Conservation (phyloP, 2,888 invertebrate species). For the Caenorhabditis sulstoni region DNA sequence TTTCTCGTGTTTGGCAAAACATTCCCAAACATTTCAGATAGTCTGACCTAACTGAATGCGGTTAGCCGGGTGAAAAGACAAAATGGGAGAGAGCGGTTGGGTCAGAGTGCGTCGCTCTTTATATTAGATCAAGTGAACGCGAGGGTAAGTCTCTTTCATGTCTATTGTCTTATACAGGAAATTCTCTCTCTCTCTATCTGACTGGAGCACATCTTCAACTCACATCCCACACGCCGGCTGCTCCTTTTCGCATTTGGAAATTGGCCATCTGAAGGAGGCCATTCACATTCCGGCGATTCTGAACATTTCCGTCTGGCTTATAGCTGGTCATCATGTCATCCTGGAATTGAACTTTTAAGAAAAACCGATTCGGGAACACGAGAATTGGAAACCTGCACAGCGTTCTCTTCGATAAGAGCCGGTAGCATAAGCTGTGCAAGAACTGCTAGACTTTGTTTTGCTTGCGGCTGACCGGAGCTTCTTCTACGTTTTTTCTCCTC, state of each 20-base stretch:
- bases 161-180: conserved; percentile 15
- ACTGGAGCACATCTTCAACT: conserved; percentile 42
- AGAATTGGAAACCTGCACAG: conserved; percentile 32
- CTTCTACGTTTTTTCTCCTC: conserved; percentile 24
- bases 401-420: conserved; percentile 61
- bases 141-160: conserved; percentile 14
- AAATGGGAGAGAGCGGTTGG: conserved; percentile 2
- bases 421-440: conserved; percentile 67
- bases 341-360: conserved; percentile 8
- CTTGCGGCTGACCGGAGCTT: conserved; percentile 35
- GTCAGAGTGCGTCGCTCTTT: conserved; percentile 4
- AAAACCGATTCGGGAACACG: not conserved
- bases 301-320: conserved; percentile 17
- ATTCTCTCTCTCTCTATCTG: conserved; percentile 7
- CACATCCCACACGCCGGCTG: conserved; percentile 67
- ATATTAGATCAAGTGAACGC: conserved; percentile 51
- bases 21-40: conserved; percentile 26
- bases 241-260: conserved; percentile 63
- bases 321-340: conserved; percentile 15
- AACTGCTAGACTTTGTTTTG: conserved; percentile 61
- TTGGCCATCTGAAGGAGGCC: conserved; percentile 63
- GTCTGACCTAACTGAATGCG: not conserved
- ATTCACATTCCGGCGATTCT: conserved; percentile 45
- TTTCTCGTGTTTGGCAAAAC: conserved; percentile 7
- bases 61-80: not conserved